phyloP scores from a whole-genome alignment of 1,140 invertebrate genomes.

The Caenorhabditis tropicalis region DNA sequence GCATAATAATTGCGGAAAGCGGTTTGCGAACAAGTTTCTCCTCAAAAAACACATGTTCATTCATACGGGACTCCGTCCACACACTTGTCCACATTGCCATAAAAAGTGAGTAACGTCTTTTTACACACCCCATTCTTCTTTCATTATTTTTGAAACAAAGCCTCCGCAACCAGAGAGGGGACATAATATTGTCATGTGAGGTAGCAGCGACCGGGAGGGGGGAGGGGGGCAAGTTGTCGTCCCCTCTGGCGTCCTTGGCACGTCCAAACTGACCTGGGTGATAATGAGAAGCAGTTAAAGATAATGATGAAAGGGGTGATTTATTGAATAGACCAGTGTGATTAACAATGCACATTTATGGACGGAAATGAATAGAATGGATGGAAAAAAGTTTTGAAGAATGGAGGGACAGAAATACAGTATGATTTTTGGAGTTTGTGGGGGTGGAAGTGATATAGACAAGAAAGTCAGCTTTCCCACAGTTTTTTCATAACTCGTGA shows the following conservation, averaged over 20 bases:
- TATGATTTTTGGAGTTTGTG: too few relatives aligned
- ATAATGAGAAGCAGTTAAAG: slow-evolving; percentile 8
- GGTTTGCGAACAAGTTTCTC: slow-evolving; percentile 71
- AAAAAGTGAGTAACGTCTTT: slow-evolving; percentile 56
- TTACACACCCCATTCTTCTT: background rate
- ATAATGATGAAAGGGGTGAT: too few relatives aligned
- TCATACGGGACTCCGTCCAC: slow-evolving; percentile 69
- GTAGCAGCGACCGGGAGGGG: background rate
- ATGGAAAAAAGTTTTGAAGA: too few relatives aligned
- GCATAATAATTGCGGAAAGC: slow-evolving; percentile 61
- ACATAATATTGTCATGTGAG: slow-evolving; percentile 20
- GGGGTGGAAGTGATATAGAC: too few relatives aligned
- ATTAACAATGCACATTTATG: too few relatives aligned
- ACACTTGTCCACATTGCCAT: slow-evolving; percentile 66
- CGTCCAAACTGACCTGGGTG: slow-evolving; percentile 1
- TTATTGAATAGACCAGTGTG: too few relatives aligned
- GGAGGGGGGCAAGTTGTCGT: too few relatives aligned
- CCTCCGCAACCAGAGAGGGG: background rate
- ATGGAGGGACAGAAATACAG: too few relatives aligned
- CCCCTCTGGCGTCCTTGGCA: background rate
- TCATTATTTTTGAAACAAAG: slow-evolving; percentile 3
- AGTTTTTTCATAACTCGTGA: too few relatives aligned
- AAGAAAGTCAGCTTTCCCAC: too few relatives aligned
- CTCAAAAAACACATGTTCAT: slow-evolving; percentile 72
- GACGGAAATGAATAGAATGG: too few relatives aligned